A percentile compares a stretch with the other conserved stretches of the same genome.
phyloP scores from a whole-genome alignment of 2,888 invertebrate species.

The Neria commutata region DNA sequence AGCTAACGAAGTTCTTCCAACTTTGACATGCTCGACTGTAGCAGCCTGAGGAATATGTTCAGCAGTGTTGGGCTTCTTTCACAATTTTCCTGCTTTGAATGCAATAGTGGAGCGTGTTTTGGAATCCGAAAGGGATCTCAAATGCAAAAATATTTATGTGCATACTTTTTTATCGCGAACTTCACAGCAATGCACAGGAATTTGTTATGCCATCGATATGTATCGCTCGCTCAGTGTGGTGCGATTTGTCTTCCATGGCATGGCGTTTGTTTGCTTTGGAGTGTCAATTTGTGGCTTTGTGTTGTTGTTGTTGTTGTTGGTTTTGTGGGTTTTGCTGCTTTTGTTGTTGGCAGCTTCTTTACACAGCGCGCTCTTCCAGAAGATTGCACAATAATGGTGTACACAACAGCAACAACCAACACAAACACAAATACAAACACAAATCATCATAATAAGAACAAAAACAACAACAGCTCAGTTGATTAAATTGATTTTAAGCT shows the following conservation, averaged over 20 bases:
- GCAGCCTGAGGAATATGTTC: too few species aligned
- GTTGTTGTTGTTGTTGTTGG: slow-evolving; percentile 33
- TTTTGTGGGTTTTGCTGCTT: slow-evolving; percentile 38
- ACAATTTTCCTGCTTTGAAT: too few species aligned
- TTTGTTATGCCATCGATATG: too few species aligned
- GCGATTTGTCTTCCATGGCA: not conserved
- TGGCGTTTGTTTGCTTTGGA: not conserved
- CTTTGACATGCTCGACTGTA: too few species aligned
- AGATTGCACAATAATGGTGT: slow-evolving; percentile 44
- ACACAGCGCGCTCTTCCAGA: slow-evolving; percentile 41
- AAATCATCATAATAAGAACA: not conserved
- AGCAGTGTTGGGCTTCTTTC: too few species aligned
- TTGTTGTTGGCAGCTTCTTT: slow-evolving; percentile 16
- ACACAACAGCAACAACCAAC: slow-evolving; percentile 17
- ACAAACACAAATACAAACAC: not conserved
- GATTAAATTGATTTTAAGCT: not conserved
- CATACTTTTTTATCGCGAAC: too few species aligned
- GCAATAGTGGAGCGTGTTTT: too few species aligned
- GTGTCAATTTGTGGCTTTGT: slow-evolving; percentile 33
- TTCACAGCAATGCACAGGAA: too few species aligned
- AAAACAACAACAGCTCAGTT: too few species aligned
- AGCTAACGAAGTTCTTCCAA: too few species aligned
- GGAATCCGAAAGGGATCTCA: too few species aligned
- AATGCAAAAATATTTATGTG: too few species aligned
- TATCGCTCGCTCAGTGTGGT: slow-evolving; percentile 20